These are phyloP conservation scores for Eufriesea mexicana DNA, from an alignment of 1,140 invertebrate species.

Conservation along the genomic window DNA sequence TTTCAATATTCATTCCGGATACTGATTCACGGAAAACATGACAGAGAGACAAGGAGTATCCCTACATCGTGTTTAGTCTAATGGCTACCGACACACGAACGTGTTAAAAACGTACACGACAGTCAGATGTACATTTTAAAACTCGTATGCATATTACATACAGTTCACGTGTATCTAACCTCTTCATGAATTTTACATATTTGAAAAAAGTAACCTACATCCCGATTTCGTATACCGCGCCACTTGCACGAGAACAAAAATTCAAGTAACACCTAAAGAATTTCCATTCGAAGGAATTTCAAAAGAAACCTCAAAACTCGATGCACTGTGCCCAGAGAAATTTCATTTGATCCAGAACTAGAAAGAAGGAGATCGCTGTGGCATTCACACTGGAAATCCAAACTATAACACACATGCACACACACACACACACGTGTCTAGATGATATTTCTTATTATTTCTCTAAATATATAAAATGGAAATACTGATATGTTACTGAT, in stretches of 20 bases:
- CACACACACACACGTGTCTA: no score
- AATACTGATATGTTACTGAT: no score
- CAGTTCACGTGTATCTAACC: not conserved
- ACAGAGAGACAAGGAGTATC: no score
- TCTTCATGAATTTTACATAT: not conserved
- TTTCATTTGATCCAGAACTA: not conserved
- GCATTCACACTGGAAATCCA: not conserved
- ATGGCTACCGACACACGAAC: no score
- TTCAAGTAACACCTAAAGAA: not conserved
- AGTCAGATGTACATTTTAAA: not conserved
- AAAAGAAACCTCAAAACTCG: not conserved
- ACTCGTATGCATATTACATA: not conserved
- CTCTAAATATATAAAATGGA: no score
- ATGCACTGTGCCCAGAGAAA: not conserved
- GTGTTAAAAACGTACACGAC: no score
- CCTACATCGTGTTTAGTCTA: no score
- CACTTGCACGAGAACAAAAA: not conserved
- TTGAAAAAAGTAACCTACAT: not conserved
- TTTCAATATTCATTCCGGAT: no score
- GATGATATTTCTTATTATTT: no score
- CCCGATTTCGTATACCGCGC: not conserved
- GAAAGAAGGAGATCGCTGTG: not conserved
- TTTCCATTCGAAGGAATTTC: not conserved
- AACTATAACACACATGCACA: not conserved
- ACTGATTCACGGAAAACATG: no score